Conservation (phyloP, 2,113 vertebrate genomes). For the Gallinago undulata region DNA sequence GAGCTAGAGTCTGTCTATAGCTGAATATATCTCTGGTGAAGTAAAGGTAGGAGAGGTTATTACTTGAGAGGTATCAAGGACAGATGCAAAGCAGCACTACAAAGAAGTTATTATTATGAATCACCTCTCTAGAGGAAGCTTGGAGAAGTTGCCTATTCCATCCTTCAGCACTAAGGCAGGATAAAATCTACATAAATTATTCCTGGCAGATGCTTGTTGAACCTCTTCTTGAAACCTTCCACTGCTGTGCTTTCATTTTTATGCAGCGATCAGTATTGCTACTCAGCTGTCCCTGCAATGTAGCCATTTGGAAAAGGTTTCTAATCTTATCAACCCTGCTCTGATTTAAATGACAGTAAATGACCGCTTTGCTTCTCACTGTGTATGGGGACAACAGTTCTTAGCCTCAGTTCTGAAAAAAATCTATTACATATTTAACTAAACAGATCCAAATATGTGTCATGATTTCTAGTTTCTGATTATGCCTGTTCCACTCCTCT, state of each 20-base stretch:
- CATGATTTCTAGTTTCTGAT: not conserved
- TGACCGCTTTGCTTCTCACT: not conserved
- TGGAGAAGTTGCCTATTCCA: not conserved
- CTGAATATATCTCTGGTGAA: not conserved
- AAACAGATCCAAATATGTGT: not conserved
- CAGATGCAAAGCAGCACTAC: not conserved
- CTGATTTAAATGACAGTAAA: not conserved
- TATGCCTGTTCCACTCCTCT: not conserved
- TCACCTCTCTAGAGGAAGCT: not conserved
- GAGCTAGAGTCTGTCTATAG: not conserved
- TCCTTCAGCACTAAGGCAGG: not conserved
- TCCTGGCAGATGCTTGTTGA: not conserved
- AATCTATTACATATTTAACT: not conserved
- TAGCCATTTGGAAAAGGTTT: not conserved
- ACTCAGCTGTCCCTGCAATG: rapidly evolving
- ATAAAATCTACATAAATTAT: not conserved
- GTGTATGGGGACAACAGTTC: not conserved
- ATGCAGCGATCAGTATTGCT: not conserved
- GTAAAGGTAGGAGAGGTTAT: not conserved
- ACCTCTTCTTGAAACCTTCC: not conserved
- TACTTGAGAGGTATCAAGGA: not conserved
- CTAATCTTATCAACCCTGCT: not conserved
- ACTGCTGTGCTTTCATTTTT: not conserved
- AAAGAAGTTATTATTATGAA: not conserved
- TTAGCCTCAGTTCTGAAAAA: not conserved